A percentile compares a stretch with the other conserved stretches of the same genome.
Evolutionary conservation across 2,113 vertebrate species (phyloP).

Genomic region (Brachyistius frenatus): DNA sequence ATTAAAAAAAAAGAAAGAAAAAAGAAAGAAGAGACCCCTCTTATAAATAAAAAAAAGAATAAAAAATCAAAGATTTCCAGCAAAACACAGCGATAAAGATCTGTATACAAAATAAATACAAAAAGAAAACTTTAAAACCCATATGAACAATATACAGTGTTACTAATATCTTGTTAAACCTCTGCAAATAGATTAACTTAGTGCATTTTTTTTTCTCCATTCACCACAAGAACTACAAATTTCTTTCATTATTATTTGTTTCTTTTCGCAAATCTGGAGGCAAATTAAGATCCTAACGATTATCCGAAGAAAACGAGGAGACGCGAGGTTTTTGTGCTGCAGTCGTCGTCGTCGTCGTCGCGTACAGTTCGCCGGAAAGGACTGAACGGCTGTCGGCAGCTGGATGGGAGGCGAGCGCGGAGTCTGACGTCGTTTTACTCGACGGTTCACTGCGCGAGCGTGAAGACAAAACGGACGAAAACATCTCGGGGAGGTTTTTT

Average conservation of each 20-base stretch:
- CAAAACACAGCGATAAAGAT: conserved; percentile 79
- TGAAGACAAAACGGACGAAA: too few relatives aligned
- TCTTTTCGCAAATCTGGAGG: conserved; percentile 55
- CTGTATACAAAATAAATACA: conserved; percentile 86
- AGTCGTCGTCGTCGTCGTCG: conserved; percentile 28
- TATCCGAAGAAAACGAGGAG: conserved; percentile 15
- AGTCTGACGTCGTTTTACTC: too few relatives aligned
- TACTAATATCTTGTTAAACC: conserved; percentile 68
- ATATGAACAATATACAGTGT: conserved; percentile 85
- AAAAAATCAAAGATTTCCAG: conserved; percentile 58
- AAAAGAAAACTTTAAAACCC: conserved; percentile 56
- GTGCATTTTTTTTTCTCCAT: conserved; percentile 74
- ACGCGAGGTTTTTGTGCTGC: not conserved
- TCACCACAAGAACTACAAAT: conserved; percentile 58
- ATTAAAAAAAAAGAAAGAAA: conserved; percentile 49
- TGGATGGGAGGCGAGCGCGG: conserved; percentile 1
- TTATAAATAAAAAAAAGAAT: conserved; percentile 84
- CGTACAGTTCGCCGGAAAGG: conserved; percentile 14
- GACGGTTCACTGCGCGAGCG: too few relatives aligned
- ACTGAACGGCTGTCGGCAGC: conserved; percentile 23
- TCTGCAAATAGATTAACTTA: conserved; percentile 65
- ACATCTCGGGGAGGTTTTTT: not conserved
- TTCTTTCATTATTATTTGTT: conserved; percentile 21
- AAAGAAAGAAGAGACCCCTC: conserved; percentile 43
- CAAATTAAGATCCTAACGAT: conserved; percentile 56